Evolutionary conservation across 2,888 invertebrate genomes (phyloP), one percentile per base, ranked within the genome.

Genomic region (Euzetes globulus): DNA sequence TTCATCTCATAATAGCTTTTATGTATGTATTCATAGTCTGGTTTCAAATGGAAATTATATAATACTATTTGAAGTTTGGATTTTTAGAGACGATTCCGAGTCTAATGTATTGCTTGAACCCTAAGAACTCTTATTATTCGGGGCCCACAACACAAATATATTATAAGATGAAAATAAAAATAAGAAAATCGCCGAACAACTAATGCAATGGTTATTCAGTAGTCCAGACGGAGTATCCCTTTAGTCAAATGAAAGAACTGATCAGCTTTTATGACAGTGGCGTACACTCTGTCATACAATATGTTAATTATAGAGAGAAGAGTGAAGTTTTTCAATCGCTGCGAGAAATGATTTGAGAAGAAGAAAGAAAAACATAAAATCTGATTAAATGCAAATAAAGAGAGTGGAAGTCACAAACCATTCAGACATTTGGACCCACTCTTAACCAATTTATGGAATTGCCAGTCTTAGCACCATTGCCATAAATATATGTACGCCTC

Each of bases 401-500:
- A 22, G 55, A 55, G n/a, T n/a, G n/a, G 55, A 55, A 55, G n/a
- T 2, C 19, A 25, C 41, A 41, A n/a, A 15, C 19, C 11, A 58
- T 58, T 25, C 9, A 25, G 19, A 19, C 19, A 19, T n/a, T 13
- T 25, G 22, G 11, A 55, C 19, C 13, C 22, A 22, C 22, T 55
- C 19, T 55, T 55, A 5, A 33, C 1, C 13, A 22, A 63, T 63
- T 68, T 22, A 45, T 68, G 41, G 11, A 68, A 22, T 41, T 13
- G 13, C 6, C 19, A 22, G 37, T 4, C 41, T n/a, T n/a, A 25
- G 33, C 17, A 33, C 25, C 6, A 60, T n/a, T 25, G 19, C 15
- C 2, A 37, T n/a, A 11, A 68, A 45, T 37, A 22, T 68, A 68
- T 68, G 45, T 68, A 68, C 68, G 68, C 68, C 68, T 68, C 68